phyloP scores from a whole-genome alignment of 1,140 invertebrate genomes.

The Brachionus rotundiformis region DNA sequence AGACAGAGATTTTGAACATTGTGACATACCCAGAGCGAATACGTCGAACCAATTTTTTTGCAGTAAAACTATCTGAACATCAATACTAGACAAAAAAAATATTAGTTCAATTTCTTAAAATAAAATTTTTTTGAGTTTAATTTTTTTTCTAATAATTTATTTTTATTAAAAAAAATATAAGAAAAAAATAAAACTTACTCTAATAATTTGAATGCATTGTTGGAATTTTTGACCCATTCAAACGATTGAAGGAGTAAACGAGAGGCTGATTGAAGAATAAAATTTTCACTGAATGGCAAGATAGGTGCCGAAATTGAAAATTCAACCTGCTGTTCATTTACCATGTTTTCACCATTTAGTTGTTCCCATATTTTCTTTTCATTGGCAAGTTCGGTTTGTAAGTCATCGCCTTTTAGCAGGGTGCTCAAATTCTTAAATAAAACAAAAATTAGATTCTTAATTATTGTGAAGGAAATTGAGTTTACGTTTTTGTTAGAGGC shows the following conservation, averaged over 20 bases:
- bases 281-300: slow-evolving; percentile 44
- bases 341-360: slow-evolving; percentile 14
- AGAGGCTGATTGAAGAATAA: slow-evolving; percentile 50
- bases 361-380: slow-evolving; percentile 38
- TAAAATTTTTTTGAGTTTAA: background rate
- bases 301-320: slow-evolving; percentile 31
- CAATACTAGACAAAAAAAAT: slow-evolving; percentile 17
- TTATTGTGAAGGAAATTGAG: background rate
- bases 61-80: slow-evolving; percentile 45
- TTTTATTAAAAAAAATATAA: background rate
- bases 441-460: background rate
- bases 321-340: background rate
- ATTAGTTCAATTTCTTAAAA: background rate
- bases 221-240: slow-evolving; percentile 50
- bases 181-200: slow-evolving; percentile 29
- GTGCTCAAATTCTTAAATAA: slow-evolving; percentile 23
- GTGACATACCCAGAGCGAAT: slow-evolving; percentile 31
- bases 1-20: slow-evolving; percentile 31
- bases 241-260: slow-evolving; percentile 39
- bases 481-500: slow-evolving; percentile 41
- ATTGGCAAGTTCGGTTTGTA: slow-evolving; percentile 11
- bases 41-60: slow-evolving; percentile 52
- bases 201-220: slow-evolving; percentile 47
- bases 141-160: background rate
- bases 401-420: background rate